Evolutionary conservation across 2,888 invertebrate genomes (phyloP).

Genomic region (Belgica antarctica): DNA sequence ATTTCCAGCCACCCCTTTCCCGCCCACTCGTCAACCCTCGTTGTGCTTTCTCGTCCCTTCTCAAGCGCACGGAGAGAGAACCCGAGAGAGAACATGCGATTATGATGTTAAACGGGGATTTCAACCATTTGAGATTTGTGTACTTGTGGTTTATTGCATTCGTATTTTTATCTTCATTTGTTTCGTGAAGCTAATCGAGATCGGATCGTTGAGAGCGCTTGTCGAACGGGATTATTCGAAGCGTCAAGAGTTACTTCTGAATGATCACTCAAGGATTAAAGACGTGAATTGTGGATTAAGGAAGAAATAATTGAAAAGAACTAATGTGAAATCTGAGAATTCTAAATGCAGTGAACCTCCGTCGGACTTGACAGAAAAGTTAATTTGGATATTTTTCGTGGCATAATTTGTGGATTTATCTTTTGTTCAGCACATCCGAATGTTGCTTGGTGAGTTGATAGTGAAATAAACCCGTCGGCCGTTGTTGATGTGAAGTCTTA

Average conservation of each 20-base stretch:
- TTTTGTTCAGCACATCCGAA: constrained; percentile 1
- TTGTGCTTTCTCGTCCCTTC: background rate
- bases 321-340: background rate
- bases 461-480: background rate
- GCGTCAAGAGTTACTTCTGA: background rate
- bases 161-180: constrained; percentile 34
- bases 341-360: background rate
- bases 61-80: background rate
- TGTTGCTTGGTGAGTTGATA: constrained; percentile 21
- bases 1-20: constrained; percentile 29
- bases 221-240: background rate
- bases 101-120: constrained; percentile 42
- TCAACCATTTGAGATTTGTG: constrained; percentile 33
- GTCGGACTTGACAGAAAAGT: background rate
- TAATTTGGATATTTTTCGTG: too few relatives aligned
- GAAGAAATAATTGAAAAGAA: background rate
- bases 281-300: background rate
- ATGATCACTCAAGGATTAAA: background rate
- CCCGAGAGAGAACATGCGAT: background rate
- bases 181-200: constrained; percentile 21
- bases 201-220: constrained; percentile 18
- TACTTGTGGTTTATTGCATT: constrained; percentile 43
- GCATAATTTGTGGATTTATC: background rate
- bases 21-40: constrained; percentile 17
- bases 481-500: constrained; percentile 3